phyloP scores from a whole-genome alignment of 2,888 invertebrate species.

The Gortyna flavago region DNA sequence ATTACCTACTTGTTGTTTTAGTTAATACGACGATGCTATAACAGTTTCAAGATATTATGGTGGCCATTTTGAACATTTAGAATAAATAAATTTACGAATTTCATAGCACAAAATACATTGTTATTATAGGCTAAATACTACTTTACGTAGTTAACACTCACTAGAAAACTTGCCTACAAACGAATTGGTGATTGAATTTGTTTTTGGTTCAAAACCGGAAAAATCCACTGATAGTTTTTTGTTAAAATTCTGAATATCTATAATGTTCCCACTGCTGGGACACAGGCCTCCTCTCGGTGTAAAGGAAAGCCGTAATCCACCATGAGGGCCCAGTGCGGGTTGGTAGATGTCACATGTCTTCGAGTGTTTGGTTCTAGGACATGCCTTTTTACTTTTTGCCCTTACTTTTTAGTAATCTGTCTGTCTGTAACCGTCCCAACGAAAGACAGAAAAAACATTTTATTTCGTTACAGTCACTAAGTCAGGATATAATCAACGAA shows the following conservation, averaged over 20 bases:
- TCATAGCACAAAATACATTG: not conserved
- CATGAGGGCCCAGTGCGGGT: not conserved
- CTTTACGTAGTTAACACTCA: not conserved
- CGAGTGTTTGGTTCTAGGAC: not conserved
- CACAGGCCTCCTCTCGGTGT: not conserved
- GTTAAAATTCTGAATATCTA: conserved; percentile 24
- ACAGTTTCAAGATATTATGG: conserved; percentile 6
- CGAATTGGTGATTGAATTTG: not conserved
- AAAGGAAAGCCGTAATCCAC: not conserved
- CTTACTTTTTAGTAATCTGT: conserved; percentile 35
- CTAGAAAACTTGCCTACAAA: not conserved
- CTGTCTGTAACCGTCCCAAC: conserved; percentile 20
- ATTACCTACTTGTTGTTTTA: conserved; percentile 41
- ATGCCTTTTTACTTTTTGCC: no score
- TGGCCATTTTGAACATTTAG: not conserved
- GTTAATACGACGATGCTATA: conserved; percentile 11
- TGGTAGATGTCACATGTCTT: not conserved
- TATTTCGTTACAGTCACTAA: conserved; percentile 36
- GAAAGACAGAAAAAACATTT: conserved; percentile 44
- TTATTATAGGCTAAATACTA: not conserved
- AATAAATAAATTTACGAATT: not conserved
- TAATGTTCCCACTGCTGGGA: not conserved
- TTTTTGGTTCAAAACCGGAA: not conserved
- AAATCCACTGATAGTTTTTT: not conserved
- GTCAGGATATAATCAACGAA: conserved; percentile 24